A percentile compares a stretch with the other conserved stretches of the same genome.
These are phyloP conservation scores for Phoxinus phoxinus DNA, from an alignment of 2,113 vertebrate species.

Conservation along the genomic window DNA sequence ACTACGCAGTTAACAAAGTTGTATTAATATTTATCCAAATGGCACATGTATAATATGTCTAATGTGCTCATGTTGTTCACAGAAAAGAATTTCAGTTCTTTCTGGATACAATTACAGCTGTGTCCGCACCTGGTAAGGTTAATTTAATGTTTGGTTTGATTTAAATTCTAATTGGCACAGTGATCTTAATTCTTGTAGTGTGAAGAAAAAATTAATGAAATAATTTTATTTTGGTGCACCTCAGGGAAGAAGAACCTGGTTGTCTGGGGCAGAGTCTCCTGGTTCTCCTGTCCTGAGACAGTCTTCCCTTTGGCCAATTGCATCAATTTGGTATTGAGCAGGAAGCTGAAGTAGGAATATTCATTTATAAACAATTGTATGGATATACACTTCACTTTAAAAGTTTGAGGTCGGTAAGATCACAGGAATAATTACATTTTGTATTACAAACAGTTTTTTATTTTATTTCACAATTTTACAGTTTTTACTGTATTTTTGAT, in stretches of 20 bases:
- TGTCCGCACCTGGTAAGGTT: conserved; percentile 72
- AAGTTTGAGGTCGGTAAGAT: neutral
- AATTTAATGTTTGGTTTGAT: neutral
- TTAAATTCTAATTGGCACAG: neutral
- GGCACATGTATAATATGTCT: neutral
- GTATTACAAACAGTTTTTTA: too few relatives aligned
- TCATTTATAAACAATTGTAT: neutral
- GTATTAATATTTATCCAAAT: neutral
- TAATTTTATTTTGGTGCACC: neutral
- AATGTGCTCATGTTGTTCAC: conserved; percentile 38
- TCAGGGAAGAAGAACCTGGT: conserved; percentile 79
- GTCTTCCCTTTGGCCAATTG: conserved; percentile 71
- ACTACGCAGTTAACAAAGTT: neutral
- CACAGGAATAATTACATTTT: neutral
- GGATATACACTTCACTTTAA: neutral
- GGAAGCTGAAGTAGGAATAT: conserved; percentile 66
- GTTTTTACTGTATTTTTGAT: neutral
- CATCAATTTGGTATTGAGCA: conserved; percentile 75
- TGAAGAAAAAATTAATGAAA: neutral
- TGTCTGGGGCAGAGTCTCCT: conserved; percentile 75
- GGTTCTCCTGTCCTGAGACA: conserved; percentile 65
- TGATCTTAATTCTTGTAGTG: neutral
- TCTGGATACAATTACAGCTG: conserved; percentile 63
- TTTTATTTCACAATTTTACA: neutral
- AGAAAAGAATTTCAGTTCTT: conserved; percentile 76